Conservation (phyloP, 2,113 vertebrate genomes). For the Sclerurus mexicanus region DNA sequence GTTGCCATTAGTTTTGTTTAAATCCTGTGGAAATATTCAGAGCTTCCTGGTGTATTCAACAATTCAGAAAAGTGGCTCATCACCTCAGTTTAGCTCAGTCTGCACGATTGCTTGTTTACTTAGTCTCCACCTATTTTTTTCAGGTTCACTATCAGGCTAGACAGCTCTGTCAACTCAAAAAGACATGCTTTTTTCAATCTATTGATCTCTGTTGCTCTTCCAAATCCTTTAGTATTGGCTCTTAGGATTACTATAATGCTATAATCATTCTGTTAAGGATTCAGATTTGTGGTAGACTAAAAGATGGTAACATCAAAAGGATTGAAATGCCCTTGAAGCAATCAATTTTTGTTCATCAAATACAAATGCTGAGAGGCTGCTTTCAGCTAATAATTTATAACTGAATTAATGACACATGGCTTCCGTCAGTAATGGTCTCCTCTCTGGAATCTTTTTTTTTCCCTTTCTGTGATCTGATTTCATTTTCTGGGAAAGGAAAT, state of each 20-base stretch:
- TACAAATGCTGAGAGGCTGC: constrained; percentile 81
- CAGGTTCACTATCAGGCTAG: constrained; percentile 78
- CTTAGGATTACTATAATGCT: constrained; percentile 90
- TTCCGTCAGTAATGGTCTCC: constrained; percentile 65
- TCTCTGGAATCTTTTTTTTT: constrained; percentile 55
- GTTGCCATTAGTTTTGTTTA: constrained; percentile 80
- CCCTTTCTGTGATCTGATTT: constrained; percentile 72
- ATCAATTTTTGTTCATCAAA: constrained; percentile 86
- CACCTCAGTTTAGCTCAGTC: constrained; percentile 37
- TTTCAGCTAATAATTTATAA: constrained; percentile 82
- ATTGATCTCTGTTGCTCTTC: constrained; percentile 84
- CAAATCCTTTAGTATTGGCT: constrained; percentile 87
- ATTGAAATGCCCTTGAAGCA: constrained; percentile 85
- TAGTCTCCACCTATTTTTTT: constrained; percentile 73
- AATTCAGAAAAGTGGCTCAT: constrained; percentile 47
- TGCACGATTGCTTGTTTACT: constrained; percentile 65
- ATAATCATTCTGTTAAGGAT: constrained; percentile 86
- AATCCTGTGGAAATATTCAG: constrained; percentile 78
- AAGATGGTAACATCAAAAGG: constrained; percentile 83
- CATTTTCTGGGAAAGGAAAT: constrained; percentile 73
- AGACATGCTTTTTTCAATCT: constrained; percentile 83
- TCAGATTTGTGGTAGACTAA: constrained; percentile 82
- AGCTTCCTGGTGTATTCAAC: constrained; percentile 55
- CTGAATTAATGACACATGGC: constrained; percentile 83
- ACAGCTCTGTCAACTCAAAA: constrained; percentile 78